Evolutionary conservation across 2,797 vertebrate genomes (phyloP).

Genomic region (Peromyscus attwateri): DNA sequence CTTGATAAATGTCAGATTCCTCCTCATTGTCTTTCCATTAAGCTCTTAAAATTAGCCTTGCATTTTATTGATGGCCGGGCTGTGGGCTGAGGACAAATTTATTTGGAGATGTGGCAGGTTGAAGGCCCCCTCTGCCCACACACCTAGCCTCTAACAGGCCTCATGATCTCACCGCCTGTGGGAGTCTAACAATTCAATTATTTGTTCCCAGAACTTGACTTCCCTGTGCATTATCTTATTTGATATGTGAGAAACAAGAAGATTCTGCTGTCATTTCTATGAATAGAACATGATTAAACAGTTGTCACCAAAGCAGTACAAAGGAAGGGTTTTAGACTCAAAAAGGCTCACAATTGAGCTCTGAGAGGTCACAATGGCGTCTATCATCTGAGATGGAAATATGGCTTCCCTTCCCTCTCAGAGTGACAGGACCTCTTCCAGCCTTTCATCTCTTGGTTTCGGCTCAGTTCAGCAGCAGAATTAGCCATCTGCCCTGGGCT

Average conservation of each 20-base stretch:
- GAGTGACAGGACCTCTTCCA: neutral
- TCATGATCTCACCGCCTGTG: neutral
- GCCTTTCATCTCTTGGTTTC: constrained; percentile 57
- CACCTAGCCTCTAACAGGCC: neutral
- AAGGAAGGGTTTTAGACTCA: constrained; percentile 41
- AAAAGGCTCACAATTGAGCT: constrained; percentile 51
- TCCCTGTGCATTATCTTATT: constrained; percentile 66
- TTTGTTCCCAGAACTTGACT: constrained; percentile 72
- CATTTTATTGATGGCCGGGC: constrained; percentile 44
- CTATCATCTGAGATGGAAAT: constrained; percentile 34
- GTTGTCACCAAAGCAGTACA: constrained; percentile 66
- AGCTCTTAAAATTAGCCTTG: constrained; percentile 39
- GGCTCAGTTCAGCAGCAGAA: constrained; percentile 47
- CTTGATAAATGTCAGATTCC: neutral
- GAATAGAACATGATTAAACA: constrained; percentile 79
- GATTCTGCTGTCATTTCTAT: constrained; percentile 72
- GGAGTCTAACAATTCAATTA: constrained; percentile 29
- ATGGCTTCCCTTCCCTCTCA: neutral
- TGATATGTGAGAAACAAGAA: constrained; percentile 61
- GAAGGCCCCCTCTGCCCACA: neutral
- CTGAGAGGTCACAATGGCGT: constrained; percentile 7
- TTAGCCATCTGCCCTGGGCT: constrained; percentile 33
- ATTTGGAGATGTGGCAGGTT: constrained; percentile 8
- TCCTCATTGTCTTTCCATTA: constrained; percentile 27
- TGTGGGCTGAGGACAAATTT: constrained; percentile 23